Evolutionary conservation across 2,797 vertebrate genomes (phyloP).

Genomic region (Acanthis flammea): DNA sequence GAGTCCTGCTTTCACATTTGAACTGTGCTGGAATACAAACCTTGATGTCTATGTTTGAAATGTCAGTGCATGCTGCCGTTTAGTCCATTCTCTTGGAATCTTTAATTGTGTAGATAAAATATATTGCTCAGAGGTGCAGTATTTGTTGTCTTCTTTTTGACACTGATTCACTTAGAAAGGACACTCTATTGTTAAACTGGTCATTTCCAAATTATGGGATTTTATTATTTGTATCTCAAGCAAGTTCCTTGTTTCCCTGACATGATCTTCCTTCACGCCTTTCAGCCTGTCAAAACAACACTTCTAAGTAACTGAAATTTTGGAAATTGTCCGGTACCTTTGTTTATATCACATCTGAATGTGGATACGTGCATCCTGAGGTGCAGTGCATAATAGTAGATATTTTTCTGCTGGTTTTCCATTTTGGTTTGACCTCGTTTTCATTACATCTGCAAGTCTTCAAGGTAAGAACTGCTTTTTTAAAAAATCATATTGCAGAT

Average conservation of each 20-base stretch:
- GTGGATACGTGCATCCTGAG: not conserved
- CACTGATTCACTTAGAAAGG: not conserved
- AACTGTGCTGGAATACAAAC: not conserved
- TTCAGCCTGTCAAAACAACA: not conserved
- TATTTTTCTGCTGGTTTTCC: not conserved
- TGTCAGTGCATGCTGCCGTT: not conserved
- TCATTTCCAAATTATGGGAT: not conserved
- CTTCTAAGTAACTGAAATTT: not conserved
- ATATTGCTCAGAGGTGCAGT: not conserved
- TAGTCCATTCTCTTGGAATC: not conserved
- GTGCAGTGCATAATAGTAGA: not conserved
- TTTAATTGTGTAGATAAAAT: not conserved
- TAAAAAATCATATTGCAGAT: not conserved
- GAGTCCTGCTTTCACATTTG: not conserved
- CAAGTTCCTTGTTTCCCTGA: not conserved
- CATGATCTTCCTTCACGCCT: not conserved
- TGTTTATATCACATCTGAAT: not conserved
- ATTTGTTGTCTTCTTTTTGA: not conserved
- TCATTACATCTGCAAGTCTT: not conserved
- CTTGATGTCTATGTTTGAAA: not conserved
- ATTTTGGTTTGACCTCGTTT: not conserved
- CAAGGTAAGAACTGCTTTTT: not conserved
- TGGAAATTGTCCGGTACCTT: not conserved
- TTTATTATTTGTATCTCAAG: not conserved
- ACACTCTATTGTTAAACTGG: not conserved